Evolutionary conservation across 2,797 vertebrate species (phyloP).

Genomic region (Podarcis lilfordi): DNA sequence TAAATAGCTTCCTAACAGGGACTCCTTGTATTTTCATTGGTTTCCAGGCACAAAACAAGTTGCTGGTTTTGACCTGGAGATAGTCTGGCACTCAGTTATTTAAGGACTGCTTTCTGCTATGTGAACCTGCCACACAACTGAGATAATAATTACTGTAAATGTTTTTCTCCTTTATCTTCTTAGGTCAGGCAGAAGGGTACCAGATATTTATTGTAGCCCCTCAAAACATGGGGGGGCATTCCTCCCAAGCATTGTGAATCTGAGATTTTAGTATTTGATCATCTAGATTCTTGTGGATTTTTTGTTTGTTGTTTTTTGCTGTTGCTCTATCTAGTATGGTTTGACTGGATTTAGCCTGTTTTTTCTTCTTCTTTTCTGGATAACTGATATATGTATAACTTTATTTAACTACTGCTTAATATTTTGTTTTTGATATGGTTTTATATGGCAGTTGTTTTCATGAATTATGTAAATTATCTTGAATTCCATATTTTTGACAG

Average conservation of each 20-base stretch:
- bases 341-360: background rate
- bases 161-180: background rate
- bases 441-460: background rate
- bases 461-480: background rate
- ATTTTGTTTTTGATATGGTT: background rate
- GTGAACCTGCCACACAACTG: background rate
- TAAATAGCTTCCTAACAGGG: background rate
- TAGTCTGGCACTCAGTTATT: background rate
- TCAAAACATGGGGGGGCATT: background rate
- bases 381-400: background rate
- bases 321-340: background rate
- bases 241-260: background rate
- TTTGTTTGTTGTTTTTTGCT: background rate
- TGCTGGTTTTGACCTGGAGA: background rate
- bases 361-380: too few relatives aligned
- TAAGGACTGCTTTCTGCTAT: background rate
- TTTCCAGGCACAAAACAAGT: background rate
- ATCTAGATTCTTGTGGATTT: background rate
- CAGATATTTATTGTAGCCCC: background rate
- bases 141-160: background rate
- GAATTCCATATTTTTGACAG: background rate
- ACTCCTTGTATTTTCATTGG: background rate
- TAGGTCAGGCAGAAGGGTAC: background rate
- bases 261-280: background rate
- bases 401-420: background rate